Percentiles rank a stretch among this genome's conserved stretches.
Evolutionary conservation across 2,888 invertebrate genomes (phyloP).

Genomic region (Oeneis ivallda): DNA sequence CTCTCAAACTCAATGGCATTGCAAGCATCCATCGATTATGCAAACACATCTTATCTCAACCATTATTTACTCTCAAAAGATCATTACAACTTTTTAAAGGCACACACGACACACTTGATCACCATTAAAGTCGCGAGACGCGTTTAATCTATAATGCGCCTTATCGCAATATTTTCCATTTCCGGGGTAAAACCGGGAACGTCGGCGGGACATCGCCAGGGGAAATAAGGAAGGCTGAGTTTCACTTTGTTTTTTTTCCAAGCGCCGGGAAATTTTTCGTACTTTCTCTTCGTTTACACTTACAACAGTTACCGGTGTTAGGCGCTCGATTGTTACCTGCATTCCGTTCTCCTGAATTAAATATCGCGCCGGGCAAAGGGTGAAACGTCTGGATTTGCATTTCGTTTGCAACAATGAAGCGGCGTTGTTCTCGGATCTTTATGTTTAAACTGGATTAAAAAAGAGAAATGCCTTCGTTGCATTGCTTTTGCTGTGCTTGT

Average conservation of each 20-base stretch:
- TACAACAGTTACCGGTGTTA: constrained; percentile 75
- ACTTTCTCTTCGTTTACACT: constrained; percentile 79
- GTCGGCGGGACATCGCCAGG: constrained; percentile 72
- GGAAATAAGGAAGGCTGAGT: constrained; percentile 81
- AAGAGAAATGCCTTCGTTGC: constrained; percentile 39
- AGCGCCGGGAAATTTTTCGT: constrained; percentile 66
- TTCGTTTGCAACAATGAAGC: constrained; percentile 71
- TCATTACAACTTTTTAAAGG: constrained; percentile 64
- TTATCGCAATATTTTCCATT: constrained; percentile 83
- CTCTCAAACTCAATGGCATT: constrained; percentile 16
- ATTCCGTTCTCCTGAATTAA: constrained; percentile 72
- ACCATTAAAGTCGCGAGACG: constrained; percentile 70
- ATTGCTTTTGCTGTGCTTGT: constrained; percentile 5
- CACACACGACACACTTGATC: constrained; percentile 65
- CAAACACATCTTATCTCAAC: constrained; percentile 55
- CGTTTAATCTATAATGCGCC: constrained; percentile 81
- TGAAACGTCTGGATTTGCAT: constrained; percentile 77
- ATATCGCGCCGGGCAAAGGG: constrained; percentile 74
- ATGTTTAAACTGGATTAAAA: constrained; percentile 54
- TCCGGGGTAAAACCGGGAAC: constrained; percentile 70
- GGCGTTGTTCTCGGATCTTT: constrained; percentile 60
- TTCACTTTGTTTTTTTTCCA: constrained; percentile 74
- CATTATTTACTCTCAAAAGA: constrained; percentile 59
- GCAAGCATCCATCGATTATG: constrained; percentile 47
- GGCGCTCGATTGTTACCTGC: constrained; percentile 71